Percentiles rank a stretch among this genome's conserved stretches.
Evolutionary conservation across 2,888 invertebrate species (phyloP).

Genomic region (Lagria hirta): DNA sequence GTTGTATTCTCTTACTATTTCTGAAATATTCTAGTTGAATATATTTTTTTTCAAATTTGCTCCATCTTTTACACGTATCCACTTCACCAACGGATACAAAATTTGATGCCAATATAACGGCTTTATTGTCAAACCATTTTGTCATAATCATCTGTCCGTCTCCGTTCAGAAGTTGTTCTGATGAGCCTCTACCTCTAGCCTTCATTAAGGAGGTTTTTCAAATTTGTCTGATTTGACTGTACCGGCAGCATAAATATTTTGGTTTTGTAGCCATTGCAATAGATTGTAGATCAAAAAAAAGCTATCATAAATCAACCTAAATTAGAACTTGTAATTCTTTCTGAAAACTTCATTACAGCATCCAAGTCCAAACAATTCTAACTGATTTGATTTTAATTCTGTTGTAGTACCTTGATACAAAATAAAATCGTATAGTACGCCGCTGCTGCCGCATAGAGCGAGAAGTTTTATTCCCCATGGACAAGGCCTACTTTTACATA

Average conservation of each 20-base stretch:
- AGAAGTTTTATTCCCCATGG: slow-evolving; percentile 39
- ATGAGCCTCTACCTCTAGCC: slow-evolving; percentile 25
- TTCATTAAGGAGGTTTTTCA: slow-evolving; percentile 28
- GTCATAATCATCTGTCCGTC: slow-evolving; percentile 25
- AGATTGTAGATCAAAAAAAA: slow-evolving; percentile 33
- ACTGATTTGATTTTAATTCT: slow-evolving; percentile 17
- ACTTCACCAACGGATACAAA: slow-evolving; percentile 30
- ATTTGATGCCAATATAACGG: slow-evolving; percentile 32
- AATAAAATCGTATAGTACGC: slow-evolving; percentile 38
- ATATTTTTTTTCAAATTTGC: slow-evolving; percentile 31
- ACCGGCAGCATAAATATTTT: slow-evolving; percentile 14
- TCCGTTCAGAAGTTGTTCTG: slow-evolving; percentile 27
- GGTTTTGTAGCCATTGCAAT: slow-evolving; percentile 22
- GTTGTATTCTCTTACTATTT: slow-evolving; percentile 30
- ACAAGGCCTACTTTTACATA: slow-evolving; percentile 30
- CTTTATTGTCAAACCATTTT: slow-evolving; percentile 33
- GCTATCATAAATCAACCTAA: slow-evolving; percentile 32
- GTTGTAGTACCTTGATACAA: slow-evolving; percentile 36
- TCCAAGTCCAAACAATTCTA: slow-evolving; percentile 29
- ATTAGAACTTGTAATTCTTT: slow-evolving; percentile 17
- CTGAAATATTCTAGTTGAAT: too few species aligned
- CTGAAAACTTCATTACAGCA: slow-evolving; percentile 22
- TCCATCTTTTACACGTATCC: slow-evolving; percentile 33
- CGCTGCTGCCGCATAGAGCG: slow-evolving; percentile 36
- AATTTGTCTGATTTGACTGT: slow-evolving; percentile 32